Percentiles rank a stretch among this genome's conserved stretches.
Evolutionary conservation across 2,888 invertebrate genomes (phyloP).

Genomic region (Drosophila paranaensis): DNA sequence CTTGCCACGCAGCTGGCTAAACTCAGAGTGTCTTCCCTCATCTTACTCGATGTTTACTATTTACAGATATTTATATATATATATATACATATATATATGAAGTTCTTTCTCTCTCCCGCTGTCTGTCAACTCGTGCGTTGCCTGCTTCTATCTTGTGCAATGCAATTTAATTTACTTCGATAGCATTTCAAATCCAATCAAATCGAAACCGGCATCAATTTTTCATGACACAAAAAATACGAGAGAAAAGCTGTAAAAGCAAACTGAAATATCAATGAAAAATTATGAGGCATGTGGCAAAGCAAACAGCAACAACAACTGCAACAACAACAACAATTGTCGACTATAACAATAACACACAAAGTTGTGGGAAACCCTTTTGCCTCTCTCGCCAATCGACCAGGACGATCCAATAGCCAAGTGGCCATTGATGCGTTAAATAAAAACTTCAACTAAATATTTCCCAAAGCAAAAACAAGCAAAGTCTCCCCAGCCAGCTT

Average conservation of each 20-base stretch:
- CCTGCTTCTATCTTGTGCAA: conserved; percentile 6
- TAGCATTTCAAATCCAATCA: conserved; percentile 71
- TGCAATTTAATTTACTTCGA: conserved; percentile 61
- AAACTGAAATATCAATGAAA: conserved; percentile 64
- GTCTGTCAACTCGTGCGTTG: not conserved
- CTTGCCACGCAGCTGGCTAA: conserved; percentile 29
- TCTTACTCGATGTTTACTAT: conserved; percentile 11
- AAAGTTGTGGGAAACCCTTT: conserved; percentile 43
- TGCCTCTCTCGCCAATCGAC: conserved; percentile 45
- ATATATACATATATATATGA: too few relatives aligned
- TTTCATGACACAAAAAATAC: conserved; percentile 42
- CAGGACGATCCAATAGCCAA: conserved; percentile 60
- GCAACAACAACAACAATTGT: conserved; percentile 10
- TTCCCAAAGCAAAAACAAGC: conserved; percentile 59
- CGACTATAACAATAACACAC: conserved; percentile 39
- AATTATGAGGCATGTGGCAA: conserved; percentile 74
- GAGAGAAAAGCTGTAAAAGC: conserved; percentile 25
- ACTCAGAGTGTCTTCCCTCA: not conserved
- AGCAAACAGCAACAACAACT: conserved; percentile 39
- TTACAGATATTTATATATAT: not conserved
- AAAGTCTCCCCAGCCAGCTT: not conserved
- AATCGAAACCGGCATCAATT: conserved; percentile 63
- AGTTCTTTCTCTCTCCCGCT: too few relatives aligned
- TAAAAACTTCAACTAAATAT: conserved; percentile 75
- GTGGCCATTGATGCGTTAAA: conserved; percentile 73